These are phyloP conservation scores for Sialis lutaria DNA, from an alignment of 2,888 invertebrate genomes.

Conservation along the genomic window DNA sequence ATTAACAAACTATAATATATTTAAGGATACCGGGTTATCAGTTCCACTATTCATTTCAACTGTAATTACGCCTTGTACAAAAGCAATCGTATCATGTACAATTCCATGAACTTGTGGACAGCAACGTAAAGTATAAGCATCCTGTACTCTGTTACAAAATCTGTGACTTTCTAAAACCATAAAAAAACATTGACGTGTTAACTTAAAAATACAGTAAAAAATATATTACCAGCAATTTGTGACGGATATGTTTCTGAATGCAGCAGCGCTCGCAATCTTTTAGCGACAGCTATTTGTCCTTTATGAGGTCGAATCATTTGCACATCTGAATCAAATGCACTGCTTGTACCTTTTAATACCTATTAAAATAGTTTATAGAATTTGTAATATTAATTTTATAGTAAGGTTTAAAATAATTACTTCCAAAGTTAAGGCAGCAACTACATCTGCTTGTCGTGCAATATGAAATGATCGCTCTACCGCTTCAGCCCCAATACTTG, in stretches of 20 bases:
- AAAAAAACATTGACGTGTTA: no score
- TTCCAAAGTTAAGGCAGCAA: constrained; percentile 43
- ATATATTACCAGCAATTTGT: constrained; percentile 36
- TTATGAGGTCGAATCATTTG: constrained; percentile 41
- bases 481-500: constrained; percentile 44
- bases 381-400: no score
- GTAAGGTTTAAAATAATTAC: no score
- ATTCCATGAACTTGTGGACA: constrained; percentile 49
- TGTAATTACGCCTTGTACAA: constrained; percentile 36
- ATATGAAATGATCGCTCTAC: constrained; percentile 37
- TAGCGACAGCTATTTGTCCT: constrained; percentile 40
- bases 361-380: background rate
- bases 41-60: constrained; percentile 49
- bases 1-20: background rate
- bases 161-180: constrained; percentile 36
- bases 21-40: constrained; percentile 37
- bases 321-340: constrained; percentile 44
- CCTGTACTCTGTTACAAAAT: constrained; percentile 44
- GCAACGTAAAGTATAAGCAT: constrained; percentile 47
- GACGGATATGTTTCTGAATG: constrained; percentile 43
- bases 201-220: background rate
- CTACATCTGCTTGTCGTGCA: constrained; percentile 42
- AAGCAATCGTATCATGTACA: constrained; percentile 44
- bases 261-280: constrained; percentile 35
- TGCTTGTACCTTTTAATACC: constrained; percentile 43